phyloP scores from a whole-genome alignment of 2,113 vertebrate genomes.

The Ranitomeya variabilis region DNA sequence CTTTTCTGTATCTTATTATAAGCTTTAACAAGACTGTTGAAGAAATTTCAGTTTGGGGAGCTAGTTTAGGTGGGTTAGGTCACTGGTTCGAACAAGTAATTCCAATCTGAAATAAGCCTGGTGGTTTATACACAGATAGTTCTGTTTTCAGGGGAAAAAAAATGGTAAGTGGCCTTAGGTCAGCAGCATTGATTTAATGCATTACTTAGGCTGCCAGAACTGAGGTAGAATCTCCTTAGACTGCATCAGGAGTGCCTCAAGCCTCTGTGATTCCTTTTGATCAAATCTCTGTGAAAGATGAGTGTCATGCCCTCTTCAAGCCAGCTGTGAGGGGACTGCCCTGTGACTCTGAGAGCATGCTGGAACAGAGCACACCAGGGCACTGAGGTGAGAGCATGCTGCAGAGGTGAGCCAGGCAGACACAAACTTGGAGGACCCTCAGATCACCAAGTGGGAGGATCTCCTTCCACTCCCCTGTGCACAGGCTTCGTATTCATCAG shows the following conservation, averaged over 20 bases:
- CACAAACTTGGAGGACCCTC: conserved; percentile 72
- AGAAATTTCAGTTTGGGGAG: neutral
- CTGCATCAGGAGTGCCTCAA: conserved; percentile 83
- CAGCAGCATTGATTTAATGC: conserved; percentile 86
- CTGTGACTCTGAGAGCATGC: conserved; percentile 76
- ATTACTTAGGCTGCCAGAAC: conserved; percentile 76
- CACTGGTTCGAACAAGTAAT: neutral
- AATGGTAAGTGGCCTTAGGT: conserved; percentile 68
- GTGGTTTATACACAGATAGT: conserved; percentile 67
- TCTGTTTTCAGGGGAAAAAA: conserved; percentile 59
- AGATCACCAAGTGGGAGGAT: conserved; percentile 81
- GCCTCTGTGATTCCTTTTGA: conserved; percentile 91
- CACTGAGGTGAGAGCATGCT: conserved; percentile 75
- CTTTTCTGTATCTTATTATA: neutral
- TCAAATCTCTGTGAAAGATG: conserved; percentile 94
- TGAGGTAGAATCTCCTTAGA: conserved; percentile 76
- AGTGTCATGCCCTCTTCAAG: conserved; percentile 88
- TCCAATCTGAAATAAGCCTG: conserved; percentile 59
- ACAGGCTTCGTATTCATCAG: conserved; percentile 80
- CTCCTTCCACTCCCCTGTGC: conserved; percentile 86
- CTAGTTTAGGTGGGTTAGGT: conserved; percentile 17
- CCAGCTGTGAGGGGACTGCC: conserved; percentile 90
- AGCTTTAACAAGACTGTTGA: neutral
- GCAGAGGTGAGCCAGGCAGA: conserved; percentile 81
- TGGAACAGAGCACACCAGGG: conserved; percentile 69